Evolutionary conservation across 64 coral and sea anemone genomes (phyloP), one percentile per base, ranked within the genome.

Genomic region (Anthopleura sola): DNA sequence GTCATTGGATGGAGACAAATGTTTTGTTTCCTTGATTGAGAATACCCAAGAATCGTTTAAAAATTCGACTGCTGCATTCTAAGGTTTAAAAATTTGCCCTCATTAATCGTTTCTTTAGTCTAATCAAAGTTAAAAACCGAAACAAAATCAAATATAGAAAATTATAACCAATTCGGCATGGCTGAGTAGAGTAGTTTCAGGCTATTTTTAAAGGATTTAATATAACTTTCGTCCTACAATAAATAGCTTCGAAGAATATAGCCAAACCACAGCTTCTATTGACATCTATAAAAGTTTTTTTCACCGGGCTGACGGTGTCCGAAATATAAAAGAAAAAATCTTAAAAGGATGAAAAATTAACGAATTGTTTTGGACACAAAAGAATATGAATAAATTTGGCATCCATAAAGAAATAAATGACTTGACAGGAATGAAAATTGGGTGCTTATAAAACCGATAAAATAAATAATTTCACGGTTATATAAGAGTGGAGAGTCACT

Each of bases 371-470:
- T 7, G 58, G 40, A 44, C 40, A 26, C 24, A 23, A 62, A 62
- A 62, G 58, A 26, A 62, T 62, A n/a, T 62, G 58, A 62, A 62
- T 62, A 62, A 62, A 62, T 62, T 62, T 62, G 58, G n/a, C 58
- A 62, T 4, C 58, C 58, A 1, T 62, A 62, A 26, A 62, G 50
- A 62, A 62, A 62, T 26, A 26, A 3, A 26, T 26, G 5, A 62
- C 7, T 62, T 53, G 6, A 53, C 50, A 53, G 50, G 50, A 53
- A 53, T 12, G 7, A 8, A 53, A 12, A 13, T 53, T 53, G 16
- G 11, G 12, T 12, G 50, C 6, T 53, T 53, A 53, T 53, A 53
- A 1, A 17, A 53, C 12, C 50, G n/a, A n/a, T n/a, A n/a, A n/a
- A n/a, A 53, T 13, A 53, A 53, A 53, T 53, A 1, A 15, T 53